Percentiles rank a stretch among this genome's conserved stretches.
Conservation (phyloP, 2,888 invertebrate species). For the Zaprionus bogoriensis region DNA sequence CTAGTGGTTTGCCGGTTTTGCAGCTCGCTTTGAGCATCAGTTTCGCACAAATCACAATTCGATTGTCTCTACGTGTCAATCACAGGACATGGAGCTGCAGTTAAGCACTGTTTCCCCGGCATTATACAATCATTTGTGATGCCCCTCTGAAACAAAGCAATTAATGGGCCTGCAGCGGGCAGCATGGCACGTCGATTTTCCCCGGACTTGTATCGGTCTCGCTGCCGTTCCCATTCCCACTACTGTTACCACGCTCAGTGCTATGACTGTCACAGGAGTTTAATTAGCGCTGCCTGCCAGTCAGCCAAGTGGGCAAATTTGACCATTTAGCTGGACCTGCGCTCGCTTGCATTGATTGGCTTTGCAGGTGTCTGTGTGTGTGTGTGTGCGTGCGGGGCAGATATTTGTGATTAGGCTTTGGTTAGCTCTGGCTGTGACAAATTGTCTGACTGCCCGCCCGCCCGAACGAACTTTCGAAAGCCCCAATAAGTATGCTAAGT, state of each 20-base stretch:
- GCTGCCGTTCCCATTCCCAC: slow-evolving; percentile 12
- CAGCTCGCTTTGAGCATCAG: slow-evolving; percentile 16
- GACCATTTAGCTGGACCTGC: slow-evolving; percentile 55
- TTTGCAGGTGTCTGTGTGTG: slow-evolving; percentile 26
- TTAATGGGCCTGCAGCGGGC: slow-evolving; percentile 46
- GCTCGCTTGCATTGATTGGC: slow-evolving; percentile 67
- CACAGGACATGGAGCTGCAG: slow-evolving; percentile 63
- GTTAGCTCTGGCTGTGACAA: slow-evolving; percentile 9
- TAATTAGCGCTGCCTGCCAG: slow-evolving; percentile 72
- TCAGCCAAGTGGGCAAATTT: slow-evolving; percentile 69
- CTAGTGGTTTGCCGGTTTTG: background rate
- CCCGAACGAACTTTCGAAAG: background rate
- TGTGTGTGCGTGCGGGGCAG: slow-evolving; percentile 3
- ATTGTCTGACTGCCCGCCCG: slow-evolving; percentile 6
- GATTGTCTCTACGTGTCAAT: slow-evolving; percentile 77
- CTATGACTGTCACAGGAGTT: slow-evolving; percentile 44
- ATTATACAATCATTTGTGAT: slow-evolving; percentile 71
- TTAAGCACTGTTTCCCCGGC: slow-evolving; percentile 51
- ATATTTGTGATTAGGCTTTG: slow-evolving; percentile 40
- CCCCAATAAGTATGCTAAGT: slow-evolving; percentile 10
- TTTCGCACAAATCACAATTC: slow-evolving; percentile 71
- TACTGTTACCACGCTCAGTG: slow-evolving; percentile 1
- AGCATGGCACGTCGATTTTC: slow-evolving; percentile 53
- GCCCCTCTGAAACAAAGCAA: slow-evolving; percentile 33
- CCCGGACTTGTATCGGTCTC: slow-evolving; percentile 62